phyloP scores from a whole-genome alignment of 2,888 invertebrate species.

The Calameuta pallipes region DNA sequence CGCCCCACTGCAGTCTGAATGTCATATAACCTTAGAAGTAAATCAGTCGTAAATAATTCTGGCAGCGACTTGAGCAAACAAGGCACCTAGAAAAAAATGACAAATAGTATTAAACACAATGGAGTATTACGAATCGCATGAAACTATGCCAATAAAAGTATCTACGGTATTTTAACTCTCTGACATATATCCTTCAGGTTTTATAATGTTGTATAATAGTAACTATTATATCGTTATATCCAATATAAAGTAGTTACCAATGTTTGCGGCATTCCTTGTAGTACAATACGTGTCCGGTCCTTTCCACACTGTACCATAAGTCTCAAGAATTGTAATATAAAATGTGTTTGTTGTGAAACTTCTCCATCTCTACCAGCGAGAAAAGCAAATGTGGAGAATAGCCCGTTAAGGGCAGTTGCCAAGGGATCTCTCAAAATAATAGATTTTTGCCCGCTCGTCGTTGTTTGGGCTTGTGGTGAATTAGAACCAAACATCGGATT shows the following conservation, averaged over 20 bases:
- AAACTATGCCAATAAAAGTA: neutral
- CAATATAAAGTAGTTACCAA: constrained; percentile 64
- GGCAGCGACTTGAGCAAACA: constrained; percentile 85
- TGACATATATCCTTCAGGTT: neutral
- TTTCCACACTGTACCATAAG: constrained; percentile 82
- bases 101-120: neutral
- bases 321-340: constrained; percentile 82
- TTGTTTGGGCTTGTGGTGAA: constrained; percentile 60
- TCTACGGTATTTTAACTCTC: neutral
- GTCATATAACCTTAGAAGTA: constrained; percentile 84
- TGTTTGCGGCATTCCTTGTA: constrained; percentile 81
- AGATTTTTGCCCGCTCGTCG: constrained; percentile 54
- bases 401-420: constrained; percentile 73
- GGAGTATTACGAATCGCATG: neutral
- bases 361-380: constrained; percentile 79
- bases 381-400: constrained; percentile 80
- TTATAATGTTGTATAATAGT: neutral
- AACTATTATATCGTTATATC: neutral
- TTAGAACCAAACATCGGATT: constrained; percentile 67
- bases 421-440: constrained; percentile 73
- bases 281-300: constrained; percentile 76
- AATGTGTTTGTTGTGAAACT: constrained; percentile 85
- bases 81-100: constrained; percentile 69
- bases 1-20: constrained; percentile 80
- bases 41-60: constrained; percentile 79